Evolutionary conservation across 2,797 vertebrate species (phyloP).

Genomic region (Apogon hyalosoma): DNA sequence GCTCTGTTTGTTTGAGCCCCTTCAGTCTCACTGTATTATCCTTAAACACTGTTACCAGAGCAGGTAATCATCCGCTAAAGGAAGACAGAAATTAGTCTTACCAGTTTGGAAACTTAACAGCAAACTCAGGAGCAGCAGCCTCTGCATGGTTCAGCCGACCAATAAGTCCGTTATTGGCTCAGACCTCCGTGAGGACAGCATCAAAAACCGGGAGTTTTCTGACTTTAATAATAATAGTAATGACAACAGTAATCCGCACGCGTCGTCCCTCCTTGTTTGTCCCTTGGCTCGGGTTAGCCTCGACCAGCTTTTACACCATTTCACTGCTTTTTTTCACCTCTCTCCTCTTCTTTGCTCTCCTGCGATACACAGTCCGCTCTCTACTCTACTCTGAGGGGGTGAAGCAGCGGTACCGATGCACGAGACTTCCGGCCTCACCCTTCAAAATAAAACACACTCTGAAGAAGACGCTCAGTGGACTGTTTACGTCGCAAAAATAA

Average conservation of each 20-base stretch:
- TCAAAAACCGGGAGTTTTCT: constrained; percentile 76
- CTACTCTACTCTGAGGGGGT: constrained; percentile 17
- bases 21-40: neutral
- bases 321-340: constrained; percentile 40
- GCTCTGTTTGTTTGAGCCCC: neutral
- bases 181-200: constrained; percentile 83
- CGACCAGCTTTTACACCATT: constrained; percentile 67
- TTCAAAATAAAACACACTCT: constrained; percentile 49
- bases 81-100: constrained; percentile 58
- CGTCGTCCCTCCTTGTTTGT: constrained; percentile 19
- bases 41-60: neutral
- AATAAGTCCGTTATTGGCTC: constrained; percentile 80
- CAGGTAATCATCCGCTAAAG: neutral
- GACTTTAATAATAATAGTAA: constrained; percentile 42
- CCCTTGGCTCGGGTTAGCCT: constrained; percentile 22
- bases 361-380: constrained; percentile 64
- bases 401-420: rapidly evolving
- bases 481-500: too few relatives aligned
- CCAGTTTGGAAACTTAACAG: constrained; percentile 82
- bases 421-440: rapidly evolving
- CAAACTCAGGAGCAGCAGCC: constrained; percentile 85
- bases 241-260: constrained; percentile 63
- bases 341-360: constrained; percentile 54
- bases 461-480: rapidly evolving
- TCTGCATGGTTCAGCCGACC: constrained; percentile 85